Evolutionary conservation across 2,113 vertebrate genomes (phyloP), one percentile per base, ranked within the genome.

Genomic region (Oriolus oriolus): DNA sequence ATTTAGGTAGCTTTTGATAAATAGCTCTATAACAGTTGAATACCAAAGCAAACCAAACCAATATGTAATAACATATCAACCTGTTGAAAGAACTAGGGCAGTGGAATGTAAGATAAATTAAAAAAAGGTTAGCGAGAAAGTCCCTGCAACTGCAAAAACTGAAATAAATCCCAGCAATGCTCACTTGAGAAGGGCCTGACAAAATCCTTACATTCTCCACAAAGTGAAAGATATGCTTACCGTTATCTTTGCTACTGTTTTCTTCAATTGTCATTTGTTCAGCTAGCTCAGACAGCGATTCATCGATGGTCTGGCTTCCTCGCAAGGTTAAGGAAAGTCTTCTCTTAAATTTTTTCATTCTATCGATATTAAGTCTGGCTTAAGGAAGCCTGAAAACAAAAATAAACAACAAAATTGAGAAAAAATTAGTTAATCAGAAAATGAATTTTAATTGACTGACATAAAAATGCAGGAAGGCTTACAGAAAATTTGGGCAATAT

Each of bases 241-340:
- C 99, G 0, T 99, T 99, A 98, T 99, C 99, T 96, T 99, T 99
- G 95, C 98, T 99, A 97, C 99, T 99, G 85, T 98, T 99, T 89
- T 99, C 99, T 98, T 99, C 99, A 52, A 99, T 98, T 84, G 99
- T 99, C 99, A 99, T 99, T 98, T 99, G 99, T 97, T 99, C 99
- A 11, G 99, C 99, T 92, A 99, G 97, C 96, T 99, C 99, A 19
- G 99, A 99, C 61, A 99, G 97, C 0, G 99, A 99, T 91, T 99
- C 99, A 92, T 99, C 99, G 24, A 99, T 99, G 89, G 99, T 99
- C 97, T 99, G 99, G 97, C 99, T 99, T 96, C 99, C 98, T 81
- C 99, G 98, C 89, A 99, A 98, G 1, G 99, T 99, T 97, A 99
- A 98, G 45, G 99, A 99, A 81, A 99, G 98, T 80, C 99, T 99